Evolutionary conservation across 2,113 vertebrate species (phyloP).

Genomic region (Anguilla rostrata): DNA sequence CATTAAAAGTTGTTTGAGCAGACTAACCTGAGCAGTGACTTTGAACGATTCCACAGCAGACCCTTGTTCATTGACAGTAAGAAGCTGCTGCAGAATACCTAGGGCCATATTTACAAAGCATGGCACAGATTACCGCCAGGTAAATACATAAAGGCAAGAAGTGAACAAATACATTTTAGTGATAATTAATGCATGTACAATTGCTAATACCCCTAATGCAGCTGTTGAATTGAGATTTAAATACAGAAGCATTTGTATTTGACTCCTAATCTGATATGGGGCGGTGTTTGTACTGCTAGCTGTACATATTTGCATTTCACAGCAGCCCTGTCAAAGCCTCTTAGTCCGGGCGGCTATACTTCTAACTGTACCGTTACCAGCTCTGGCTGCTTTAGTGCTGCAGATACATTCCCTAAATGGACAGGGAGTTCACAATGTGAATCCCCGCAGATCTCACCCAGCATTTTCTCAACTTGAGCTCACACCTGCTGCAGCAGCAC

Average conservation of each 20-base stretch:
- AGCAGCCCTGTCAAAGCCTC: constrained; percentile 50
- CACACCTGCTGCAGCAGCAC: constrained; percentile 43
- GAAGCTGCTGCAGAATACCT: constrained; percentile 36
- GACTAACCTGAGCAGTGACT: constrained; percentile 47
- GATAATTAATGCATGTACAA: background rate
- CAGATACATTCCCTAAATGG: constrained; percentile 55
- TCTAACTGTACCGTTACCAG: constrained; percentile 46
- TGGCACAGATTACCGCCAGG: no score
- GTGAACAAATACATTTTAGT: background rate
- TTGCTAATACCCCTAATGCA: background rate
- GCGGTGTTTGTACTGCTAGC: constrained; percentile 20
- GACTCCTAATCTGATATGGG: background rate
- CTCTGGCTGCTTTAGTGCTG: constrained; percentile 58
- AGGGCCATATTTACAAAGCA: background rate
- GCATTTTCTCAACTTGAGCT: constrained; percentile 45
- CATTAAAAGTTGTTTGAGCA: constrained; percentile 47
- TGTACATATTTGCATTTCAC: constrained; percentile 39
- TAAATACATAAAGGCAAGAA: background rate
- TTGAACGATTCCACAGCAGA: constrained; percentile 49
- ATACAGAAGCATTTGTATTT: background rate
- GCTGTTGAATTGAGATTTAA: background rate
- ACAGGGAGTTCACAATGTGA: constrained; percentile 34
- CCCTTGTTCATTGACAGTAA: constrained; percentile 5
- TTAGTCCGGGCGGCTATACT: constrained; percentile 48
- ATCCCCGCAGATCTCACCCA: constrained; percentile 37